Percentiles rank a stretch among this genome's conserved stretches.
Evolutionary conservation across 1,140 invertebrate genomes (phyloP).

Genomic region (Drosophila pectinifera): DNA sequence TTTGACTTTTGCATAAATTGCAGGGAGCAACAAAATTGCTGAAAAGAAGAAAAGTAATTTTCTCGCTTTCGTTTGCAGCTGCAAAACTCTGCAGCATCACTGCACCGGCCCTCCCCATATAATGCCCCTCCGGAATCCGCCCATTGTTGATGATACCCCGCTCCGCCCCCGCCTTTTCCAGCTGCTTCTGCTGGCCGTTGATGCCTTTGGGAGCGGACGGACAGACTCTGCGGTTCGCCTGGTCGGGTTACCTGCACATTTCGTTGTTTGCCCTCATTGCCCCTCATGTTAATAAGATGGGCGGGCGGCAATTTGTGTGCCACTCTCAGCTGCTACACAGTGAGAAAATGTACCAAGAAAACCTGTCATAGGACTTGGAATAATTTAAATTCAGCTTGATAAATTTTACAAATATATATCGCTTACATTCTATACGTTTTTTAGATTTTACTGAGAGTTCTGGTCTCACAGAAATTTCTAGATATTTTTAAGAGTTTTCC

Average conservation of each 20-base stretch:
- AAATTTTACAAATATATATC: too few relatives aligned
- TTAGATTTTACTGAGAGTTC: too few relatives aligned
- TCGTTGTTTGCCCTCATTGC: slow-evolving; percentile 62
- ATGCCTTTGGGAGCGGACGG: slow-evolving; percentile 33
- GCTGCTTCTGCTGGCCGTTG: slow-evolving; percentile 31
- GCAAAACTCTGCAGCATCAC: slow-evolving; percentile 39
- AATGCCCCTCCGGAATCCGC: slow-evolving; percentile 6
- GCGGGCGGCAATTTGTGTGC: slow-evolving; percentile 42
- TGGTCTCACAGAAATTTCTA: too few relatives aligned
- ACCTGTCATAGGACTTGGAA: background rate
- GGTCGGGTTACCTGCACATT: slow-evolving; percentile 60
- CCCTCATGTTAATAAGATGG: slow-evolving; percentile 59
- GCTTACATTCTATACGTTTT: too few relatives aligned
- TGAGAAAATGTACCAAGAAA: background rate
- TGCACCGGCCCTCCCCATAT: background rate
- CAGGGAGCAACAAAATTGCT: slow-evolving; percentile 79
- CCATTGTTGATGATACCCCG: slow-evolving; percentile 57
- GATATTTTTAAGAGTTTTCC: background rate
- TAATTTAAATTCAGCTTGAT: background rate
- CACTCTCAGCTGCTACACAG: slow-evolving; percentile 22
- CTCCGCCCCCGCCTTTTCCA: background rate
- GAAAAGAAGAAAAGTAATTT: slow-evolving; percentile 74
- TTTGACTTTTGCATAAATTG: slow-evolving; percentile 83
- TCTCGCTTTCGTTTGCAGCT: slow-evolving; percentile 77
- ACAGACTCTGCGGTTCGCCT: slow-evolving; percentile 36